Evolutionary conservation across 2,797 vertebrate genomes (phyloP), one percentile per base, ranked within the genome.

Genomic region (Austrolebias charrua): DNA sequence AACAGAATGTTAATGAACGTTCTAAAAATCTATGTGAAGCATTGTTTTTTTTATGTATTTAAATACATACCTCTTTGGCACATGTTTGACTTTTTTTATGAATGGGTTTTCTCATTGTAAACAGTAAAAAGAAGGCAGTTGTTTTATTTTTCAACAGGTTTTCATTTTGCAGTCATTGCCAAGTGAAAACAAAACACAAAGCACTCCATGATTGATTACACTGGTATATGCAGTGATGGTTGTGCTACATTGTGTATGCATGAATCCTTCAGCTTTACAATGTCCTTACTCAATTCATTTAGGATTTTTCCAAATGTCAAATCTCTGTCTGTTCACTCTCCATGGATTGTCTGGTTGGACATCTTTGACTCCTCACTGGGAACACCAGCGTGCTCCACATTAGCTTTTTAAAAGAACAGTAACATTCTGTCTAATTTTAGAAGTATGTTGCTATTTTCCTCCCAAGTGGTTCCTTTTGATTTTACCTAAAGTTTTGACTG

Each of bases 161-260:
- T 14, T 44, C 33, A 18, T 11, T 44, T 44, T 28, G 15, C 16
- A 1, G 42, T 31, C 12, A 44, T 1, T 15, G 13, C 49, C n/a
- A 43, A 43, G 19, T 38, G 31, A 38, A 38, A 24, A 60, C 9
- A 3, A 24, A 24, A 8, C 11, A 45, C 18, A 20, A 62, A 18
- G 15, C 7, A 7, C 48, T 33, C 12, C 11, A n/a, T 44, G 60
- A 52, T 52, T 52, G 60, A 62, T 62, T 33, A 31, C 38, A 43
- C 48, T 10, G 38, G 51, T 44, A 62, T 44, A 52, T 19, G 18
- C 33, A 10, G 10, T 19, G 49, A 44, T 52, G 29, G 29, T 31
- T 24, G 19, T 18, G 48, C 15, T 29, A 2, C 3, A 50, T 29
- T 43, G 15, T 40, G 9, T 40, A 42, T 43, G 38, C 40, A 28